These are phyloP conservation scores for Trichopria drosophilae DNA, from an alignment of 2,888 invertebrate species.

Conservation along the genomic window DNA sequence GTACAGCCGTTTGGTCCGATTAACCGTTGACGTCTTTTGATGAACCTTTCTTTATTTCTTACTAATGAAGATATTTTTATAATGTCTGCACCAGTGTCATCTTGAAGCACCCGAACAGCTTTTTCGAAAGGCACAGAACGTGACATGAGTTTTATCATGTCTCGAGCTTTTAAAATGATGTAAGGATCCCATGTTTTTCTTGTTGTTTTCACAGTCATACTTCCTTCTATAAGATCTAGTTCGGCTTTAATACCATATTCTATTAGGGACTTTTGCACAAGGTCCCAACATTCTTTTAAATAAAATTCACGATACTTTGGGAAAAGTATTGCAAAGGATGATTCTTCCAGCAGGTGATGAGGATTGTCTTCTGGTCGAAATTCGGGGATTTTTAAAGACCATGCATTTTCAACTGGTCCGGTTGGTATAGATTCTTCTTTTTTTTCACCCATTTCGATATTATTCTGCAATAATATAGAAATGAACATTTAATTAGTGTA, in stretches of 20 bases:
- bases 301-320: constrained; percentile 98
- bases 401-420: constrained; percentile 80
- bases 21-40: constrained; percentile 89
- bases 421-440: no score
- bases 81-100: constrained; percentile 91
- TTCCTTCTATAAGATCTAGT: constrained; percentile 89
- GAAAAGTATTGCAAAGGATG: constrained; percentile 94
- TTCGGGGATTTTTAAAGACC: constrained; percentile 82
- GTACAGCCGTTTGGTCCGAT: constrained; percentile 99
- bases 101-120: constrained; percentile 81
- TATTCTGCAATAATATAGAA: no score
- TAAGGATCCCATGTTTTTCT: constrained; percentile 99
- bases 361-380: constrained; percentile 90
- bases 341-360: constrained; percentile 85
- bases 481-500: no score
- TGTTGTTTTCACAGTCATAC: constrained; percentile 92
- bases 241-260: constrained; percentile 84
- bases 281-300: constrained; percentile 90
- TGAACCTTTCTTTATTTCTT: constrained; percentile 88
- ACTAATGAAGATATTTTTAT: constrained; percentile 94
- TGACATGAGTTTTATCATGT: constrained; percentile 91
- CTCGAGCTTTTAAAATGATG: constrained; percentile 93
- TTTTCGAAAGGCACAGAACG: constrained; percentile 97
- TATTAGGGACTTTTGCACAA: constrained; percentile 82
- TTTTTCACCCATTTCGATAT: no score